These are phyloP conservation scores for Palaemon carinicauda DNA, from an alignment of 1,140 invertebrate genomes.

Conservation along the genomic window DNA sequence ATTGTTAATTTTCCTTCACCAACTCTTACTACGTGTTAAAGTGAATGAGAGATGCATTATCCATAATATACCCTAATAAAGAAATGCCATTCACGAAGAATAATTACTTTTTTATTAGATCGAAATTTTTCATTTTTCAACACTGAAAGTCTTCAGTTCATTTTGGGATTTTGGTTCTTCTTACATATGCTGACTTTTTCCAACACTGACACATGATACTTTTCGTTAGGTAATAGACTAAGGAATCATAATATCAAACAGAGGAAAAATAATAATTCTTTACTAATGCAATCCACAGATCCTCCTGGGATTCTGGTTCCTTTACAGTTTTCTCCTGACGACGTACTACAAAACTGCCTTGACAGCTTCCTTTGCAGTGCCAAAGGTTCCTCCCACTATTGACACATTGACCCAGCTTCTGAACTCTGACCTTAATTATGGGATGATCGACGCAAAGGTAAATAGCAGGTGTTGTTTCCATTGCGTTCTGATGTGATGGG, in stretches of 20 bases:
- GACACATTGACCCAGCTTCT: background rate
- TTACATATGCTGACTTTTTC: background rate
- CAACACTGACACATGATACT: background rate
- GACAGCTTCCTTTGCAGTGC: slow-evolving; percentile 5
- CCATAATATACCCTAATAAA: no score
- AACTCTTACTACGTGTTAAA: background rate
- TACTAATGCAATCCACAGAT: background rate
- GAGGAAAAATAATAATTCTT: background rate
- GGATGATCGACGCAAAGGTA: slow-evolving; percentile 57
- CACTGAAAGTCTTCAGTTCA: background rate
- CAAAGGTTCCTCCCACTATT: background rate
- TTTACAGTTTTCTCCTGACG: background rate
- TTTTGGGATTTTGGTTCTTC: background rate
- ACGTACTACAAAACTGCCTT: slow-evolving; percentile 24
- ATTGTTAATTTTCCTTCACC: background rate
- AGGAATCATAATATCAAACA: background rate
- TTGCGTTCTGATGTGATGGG: no score
- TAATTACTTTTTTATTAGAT: no score
- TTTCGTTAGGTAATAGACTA: background rate
- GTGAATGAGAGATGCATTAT: no score
- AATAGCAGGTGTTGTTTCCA: background rate
- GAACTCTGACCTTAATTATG: slow-evolving; percentile 43
- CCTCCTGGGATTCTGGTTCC: background rate
- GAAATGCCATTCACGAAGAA: no score
- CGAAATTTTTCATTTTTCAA: no score